Evolutionary conservation across 2,797 vertebrate species (phyloP).

Genomic region (Thaleichthys pacificus): DNA sequence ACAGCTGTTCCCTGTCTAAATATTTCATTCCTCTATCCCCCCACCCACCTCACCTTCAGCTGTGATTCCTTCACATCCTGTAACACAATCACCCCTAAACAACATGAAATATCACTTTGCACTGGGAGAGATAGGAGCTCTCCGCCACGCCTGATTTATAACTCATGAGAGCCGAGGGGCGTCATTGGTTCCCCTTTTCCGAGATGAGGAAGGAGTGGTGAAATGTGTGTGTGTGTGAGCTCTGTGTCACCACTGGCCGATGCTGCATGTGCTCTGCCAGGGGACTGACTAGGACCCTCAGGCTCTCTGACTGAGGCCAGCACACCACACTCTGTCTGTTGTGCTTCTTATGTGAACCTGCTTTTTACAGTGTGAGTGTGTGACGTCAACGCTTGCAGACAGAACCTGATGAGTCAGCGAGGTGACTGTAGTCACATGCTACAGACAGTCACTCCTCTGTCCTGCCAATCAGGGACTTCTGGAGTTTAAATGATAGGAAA

Average conservation of each 20-base stretch:
- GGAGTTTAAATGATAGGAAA: too few relatives aligned
- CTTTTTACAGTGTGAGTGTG: conserved; percentile 9
- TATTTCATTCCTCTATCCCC: not conserved
- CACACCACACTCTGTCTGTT: not conserved
- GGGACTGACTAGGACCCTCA: conserved; percentile 31
- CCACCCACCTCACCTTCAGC: conserved; percentile 27
- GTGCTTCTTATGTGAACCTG: too few relatives aligned
- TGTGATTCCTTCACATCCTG: conserved; percentile 46
- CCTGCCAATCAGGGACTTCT: too few relatives aligned
- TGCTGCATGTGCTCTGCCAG: conserved; percentile 26
- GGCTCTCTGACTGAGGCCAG: conserved; percentile 15
- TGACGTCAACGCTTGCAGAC: conserved; percentile 27
- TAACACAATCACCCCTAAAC: conserved; percentile 10
- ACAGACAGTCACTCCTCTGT: too few relatives aligned
- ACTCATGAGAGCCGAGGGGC: conserved; percentile 29
- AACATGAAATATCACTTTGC: conserved; percentile 52
- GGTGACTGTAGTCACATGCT: conserved; percentile 8
- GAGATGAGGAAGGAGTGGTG: conserved; percentile 15
- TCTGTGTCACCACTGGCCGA: conserved; percentile 32
- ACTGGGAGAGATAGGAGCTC: conserved; percentile 7
- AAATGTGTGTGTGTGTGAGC: conserved; percentile 22
- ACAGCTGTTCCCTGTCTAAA: too few relatives aligned
- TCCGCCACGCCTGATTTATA: conserved; percentile 30
- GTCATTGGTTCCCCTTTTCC: conserved; percentile 23
- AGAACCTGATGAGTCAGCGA: conserved; percentile 46